These are phyloP conservation scores for Heteromurus nitidus DNA, from an alignment of 2,888 invertebrate species.

Conservation along the genomic window DNA sequence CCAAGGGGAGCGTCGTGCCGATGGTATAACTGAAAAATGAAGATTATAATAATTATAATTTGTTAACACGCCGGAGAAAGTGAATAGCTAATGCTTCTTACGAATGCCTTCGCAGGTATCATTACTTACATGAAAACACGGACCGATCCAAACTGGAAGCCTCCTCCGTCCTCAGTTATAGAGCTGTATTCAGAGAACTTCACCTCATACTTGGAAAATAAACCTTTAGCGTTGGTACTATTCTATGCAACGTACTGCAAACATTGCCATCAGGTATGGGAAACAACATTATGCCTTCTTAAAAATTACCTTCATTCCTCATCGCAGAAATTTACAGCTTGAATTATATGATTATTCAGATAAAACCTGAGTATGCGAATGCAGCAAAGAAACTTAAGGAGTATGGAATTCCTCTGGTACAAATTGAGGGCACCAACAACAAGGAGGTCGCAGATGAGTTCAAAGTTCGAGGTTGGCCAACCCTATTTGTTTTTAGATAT, in stretches of 20 bases:
- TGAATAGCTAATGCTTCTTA: too few relatives aligned
- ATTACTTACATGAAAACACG: slow-evolving; percentile 77
- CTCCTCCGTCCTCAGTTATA: slow-evolving; percentile 78
- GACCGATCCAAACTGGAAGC: slow-evolving; percentile 78
- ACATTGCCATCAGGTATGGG: slow-evolving; percentile 74
- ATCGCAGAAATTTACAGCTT: too few relatives aligned
- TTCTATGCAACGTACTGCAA: slow-evolving; percentile 80
- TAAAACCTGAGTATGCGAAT: slow-evolving; percentile 78
- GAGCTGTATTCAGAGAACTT: slow-evolving; percentile 78
- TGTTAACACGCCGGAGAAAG: too few relatives aligned
- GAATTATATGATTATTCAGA: slow-evolving; percentile 73
- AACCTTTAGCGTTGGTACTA: slow-evolving; percentile 77
- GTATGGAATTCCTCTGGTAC: slow-evolving; percentile 77
- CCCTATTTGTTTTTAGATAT: slow-evolving; percentile 76
- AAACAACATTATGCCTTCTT: background rate
- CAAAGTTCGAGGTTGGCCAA: slow-evolving; percentile 78
- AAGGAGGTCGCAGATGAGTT: slow-evolving; percentile 77
- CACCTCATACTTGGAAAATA: slow-evolving; percentile 75
- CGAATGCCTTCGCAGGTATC: slow-evolving; percentile 76
- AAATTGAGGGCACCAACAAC: slow-evolving; percentile 78
- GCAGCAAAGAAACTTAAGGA: slow-evolving; percentile 76
- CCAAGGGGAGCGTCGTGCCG: slow-evolving; percentile 76
- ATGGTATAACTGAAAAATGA: slow-evolving; percentile 73
- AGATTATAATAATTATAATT: background rate
- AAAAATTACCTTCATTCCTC: too few relatives aligned